These are phyloP conservation scores for Plotosus lineatus DNA, from an alignment of 2,113 vertebrate genomes.

Conservation along the genomic window DNA sequence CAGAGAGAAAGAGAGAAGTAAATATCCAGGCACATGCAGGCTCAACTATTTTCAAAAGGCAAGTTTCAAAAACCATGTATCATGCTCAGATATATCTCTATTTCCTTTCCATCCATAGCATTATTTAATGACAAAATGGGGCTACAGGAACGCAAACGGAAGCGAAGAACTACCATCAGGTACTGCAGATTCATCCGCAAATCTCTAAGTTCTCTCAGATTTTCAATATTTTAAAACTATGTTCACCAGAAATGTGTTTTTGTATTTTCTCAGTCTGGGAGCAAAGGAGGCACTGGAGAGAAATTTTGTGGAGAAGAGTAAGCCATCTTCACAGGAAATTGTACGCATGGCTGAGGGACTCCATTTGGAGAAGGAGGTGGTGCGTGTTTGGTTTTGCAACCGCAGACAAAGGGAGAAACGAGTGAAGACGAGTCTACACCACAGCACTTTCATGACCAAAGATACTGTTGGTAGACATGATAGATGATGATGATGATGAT, in stretches of 20 bases:
- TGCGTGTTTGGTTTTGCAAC: slow-evolving; percentile 99
- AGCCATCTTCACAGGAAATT: slow-evolving; percentile 96
- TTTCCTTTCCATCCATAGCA: slow-evolving; percentile 70
- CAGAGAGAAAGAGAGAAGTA: too few relatives aligned
- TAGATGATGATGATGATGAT: neutral
- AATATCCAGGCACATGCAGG: neutral
- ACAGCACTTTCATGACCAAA: slow-evolving; percentile 86
- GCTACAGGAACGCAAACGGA: slow-evolving; percentile 91
- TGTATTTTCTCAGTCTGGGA: slow-evolving; percentile 75
- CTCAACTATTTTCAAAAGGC: neutral
- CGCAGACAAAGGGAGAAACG: slow-evolving; percentile 94
- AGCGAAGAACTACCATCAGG: slow-evolving; percentile 97
- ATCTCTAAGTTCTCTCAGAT: neutral
- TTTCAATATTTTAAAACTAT: neutral
- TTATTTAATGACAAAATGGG: slow-evolving; percentile 94
- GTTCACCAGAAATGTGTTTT: slow-evolving; percentile 7
- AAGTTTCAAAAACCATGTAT: neutral
- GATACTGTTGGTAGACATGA: slow-evolving; percentile 78
- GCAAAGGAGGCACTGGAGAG: slow-evolving; percentile 95
- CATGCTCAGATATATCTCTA: neutral
- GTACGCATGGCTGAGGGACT: slow-evolving; percentile 92
- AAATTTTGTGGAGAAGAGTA: slow-evolving; percentile 92
- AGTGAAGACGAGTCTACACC: slow-evolving; percentile 94
- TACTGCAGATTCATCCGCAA: slow-evolving; percentile 61
- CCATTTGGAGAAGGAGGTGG: slow-evolving; percentile 96